Evolutionary conservation across 2,113 vertebrate species (phyloP).

Genomic region (Heterocephalus glaber): DNA sequence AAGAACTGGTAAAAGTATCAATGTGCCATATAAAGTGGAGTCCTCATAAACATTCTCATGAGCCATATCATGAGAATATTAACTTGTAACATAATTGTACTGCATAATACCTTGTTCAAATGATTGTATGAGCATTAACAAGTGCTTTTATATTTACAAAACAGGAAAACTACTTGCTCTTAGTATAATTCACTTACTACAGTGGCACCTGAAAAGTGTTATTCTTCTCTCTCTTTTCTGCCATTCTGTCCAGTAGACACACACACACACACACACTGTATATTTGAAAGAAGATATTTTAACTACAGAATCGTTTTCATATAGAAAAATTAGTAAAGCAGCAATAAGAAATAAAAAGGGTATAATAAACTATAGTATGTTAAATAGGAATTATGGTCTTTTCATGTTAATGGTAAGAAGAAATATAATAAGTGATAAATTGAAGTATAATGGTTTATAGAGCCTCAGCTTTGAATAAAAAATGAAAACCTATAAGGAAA

Average conservation of each 20-base stretch:
- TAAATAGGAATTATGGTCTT: neutral
- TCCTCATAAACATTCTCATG: neutral
- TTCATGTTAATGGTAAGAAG: neutral
- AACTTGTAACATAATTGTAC: neutral
- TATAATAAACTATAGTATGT: neutral
- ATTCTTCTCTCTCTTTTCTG: conserved; percentile 20
- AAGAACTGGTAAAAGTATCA: neutral
- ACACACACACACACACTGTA: neutral
- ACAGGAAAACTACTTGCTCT: neutral
- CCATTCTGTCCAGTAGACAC: neutral
- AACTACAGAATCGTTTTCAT: neutral
- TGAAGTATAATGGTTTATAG: neutral
- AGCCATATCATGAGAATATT: neutral
- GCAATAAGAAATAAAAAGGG: neutral
- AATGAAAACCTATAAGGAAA: neutral
- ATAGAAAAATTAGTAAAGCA: conserved; percentile 17
- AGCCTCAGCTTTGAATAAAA: neutral
- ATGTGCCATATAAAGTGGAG: neutral
- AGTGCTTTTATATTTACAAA: neutral
- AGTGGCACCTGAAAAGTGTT: neutral
- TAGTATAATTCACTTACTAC: conserved; percentile 7
- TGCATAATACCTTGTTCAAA: neutral
- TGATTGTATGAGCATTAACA: neutral
- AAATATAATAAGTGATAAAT: neutral
- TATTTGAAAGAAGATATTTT: conserved; percentile 8